Base-by-base conservation (phyloP, 1,140 invertebrate genomes). In the Palaemon carinicauda region DNA sequence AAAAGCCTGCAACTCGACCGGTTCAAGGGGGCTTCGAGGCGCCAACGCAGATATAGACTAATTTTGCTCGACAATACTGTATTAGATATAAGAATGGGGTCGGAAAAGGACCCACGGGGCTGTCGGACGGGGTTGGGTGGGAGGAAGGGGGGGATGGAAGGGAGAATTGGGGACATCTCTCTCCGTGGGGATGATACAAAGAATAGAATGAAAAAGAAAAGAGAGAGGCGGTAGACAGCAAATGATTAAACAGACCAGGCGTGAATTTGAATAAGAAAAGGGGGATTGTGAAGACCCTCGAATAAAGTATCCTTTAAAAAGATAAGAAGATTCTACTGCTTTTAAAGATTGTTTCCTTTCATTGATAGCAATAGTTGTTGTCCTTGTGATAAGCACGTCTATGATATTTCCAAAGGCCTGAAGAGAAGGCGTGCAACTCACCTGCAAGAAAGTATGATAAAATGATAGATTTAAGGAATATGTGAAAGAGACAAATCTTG, bases 11-110 rank as follows among this genome's bases (percentile, higher is more conserved):
- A 29, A 29, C 77, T 79, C 24, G 24, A 9, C 51, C 21, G 50
- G 19, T 10, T 54, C 50, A 53, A 54, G 77, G 24, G 54, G 51
- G 15, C 5, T 65, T n/a, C 24, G n/a, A 24, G 77, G 21, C 52
- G 24, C 52, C 19, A 33, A 29, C 33, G 31, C 73, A 41, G 21
- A 75, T 29, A 31, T 56, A 29, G 77, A 79, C 54, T 56, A 79
- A 79, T 79, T 79, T 54, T 79, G 53, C 15, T 24, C 77, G 24
- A 79, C 77, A 79, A 79, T 79, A 79, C 77, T 54, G 77, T 79
- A 53, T 53, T 53, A 56, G 51, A 79, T 79, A 29, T 56, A 54
- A 53, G 51, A 79, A 56, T 79, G 21, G 50, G 27, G 52, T 14
- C n/a, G 52, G 52, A 56, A 29, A 24, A 53, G 24, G 77, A 24